Evolutionary conservation across 2,797 vertebrate genomes (phyloP), one percentile per base, ranked within the genome.

Genomic region (Pelochelys cantorii): DNA sequence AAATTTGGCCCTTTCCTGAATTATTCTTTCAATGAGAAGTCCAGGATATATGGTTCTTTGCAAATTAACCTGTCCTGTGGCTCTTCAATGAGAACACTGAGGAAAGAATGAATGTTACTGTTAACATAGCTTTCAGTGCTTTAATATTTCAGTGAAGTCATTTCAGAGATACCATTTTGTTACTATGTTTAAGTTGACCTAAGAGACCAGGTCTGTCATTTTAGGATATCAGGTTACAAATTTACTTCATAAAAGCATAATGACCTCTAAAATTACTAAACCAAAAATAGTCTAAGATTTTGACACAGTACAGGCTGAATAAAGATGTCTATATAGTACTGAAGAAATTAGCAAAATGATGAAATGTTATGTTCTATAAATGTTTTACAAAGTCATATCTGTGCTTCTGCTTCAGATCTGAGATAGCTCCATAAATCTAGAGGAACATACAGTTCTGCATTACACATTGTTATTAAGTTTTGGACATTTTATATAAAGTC

Each of bases 191-290:
- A 93, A 96, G 85, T 37, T 93, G 95, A 96, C 74, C 3, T 15
- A 89, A 94, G 74, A 96, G 27, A 2, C 42, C 57, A 92, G 53
- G 81, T 89, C 94, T 96, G 85, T 94, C 94, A 93, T 94, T 95
- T 94, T 90, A 62, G 25, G 79, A 77, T 93, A 95, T 88, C 60
- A 86, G 29, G 88, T 96, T 95, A 95, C 96, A 96, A 97, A 97
- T 96, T 92, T 77, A 86, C 89, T 96, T 96, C 97, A 97, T 97
- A 88, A 97, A 97, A 95, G 42, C 94, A 94, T 94, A 97, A 97
- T 96, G 92, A 31, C 25, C 13, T 93, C 94, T 96, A 93, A 97
- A 96, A 96, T 95, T 96, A 94, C 81, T 81, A 94, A 92, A 85
- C 92, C 78, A 93, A 94, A 97, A 96, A 97, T 97, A 97, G 93